Percentiles rank a stretch among this genome's conserved stretches.
Evolutionary conservation across 2,113 vertebrate species (phyloP).

Genomic region (Rafetus swinhoei): DNA sequence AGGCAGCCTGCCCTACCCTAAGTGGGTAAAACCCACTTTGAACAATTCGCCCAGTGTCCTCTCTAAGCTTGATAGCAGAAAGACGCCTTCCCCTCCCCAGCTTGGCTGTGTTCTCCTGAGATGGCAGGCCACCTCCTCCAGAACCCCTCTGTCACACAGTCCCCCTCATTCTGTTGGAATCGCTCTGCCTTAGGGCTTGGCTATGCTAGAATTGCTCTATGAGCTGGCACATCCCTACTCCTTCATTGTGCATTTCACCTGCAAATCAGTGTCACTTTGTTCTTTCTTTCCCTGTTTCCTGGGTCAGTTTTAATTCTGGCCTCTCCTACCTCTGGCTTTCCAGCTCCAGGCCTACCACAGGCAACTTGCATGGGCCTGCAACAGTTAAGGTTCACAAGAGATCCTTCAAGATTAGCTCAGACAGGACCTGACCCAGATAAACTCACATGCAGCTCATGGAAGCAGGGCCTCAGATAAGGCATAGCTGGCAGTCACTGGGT

Average conservation of each 20-base stretch:
- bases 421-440: background rate
- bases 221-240: background rate
- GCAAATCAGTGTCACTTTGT: no score
- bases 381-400: background rate
- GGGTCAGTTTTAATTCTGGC: background rate
- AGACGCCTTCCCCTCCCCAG: no score
- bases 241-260: background rate
- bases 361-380: no score
- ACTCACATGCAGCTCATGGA: background rate
- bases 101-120: no score
- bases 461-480: background rate
- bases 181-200: no score
- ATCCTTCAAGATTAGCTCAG: background rate
- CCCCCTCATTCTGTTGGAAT: background rate
- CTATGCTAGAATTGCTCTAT: background rate
- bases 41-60: no score
- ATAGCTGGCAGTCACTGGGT: background rate
- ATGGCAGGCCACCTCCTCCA: background rate
- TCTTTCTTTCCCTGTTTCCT: background rate
- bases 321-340: background rate
- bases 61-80: no score
- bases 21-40: no score
- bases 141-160: background rate
- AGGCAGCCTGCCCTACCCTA: no score
- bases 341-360: background rate